Evolutionary conservation across 2,888 invertebrate species (phyloP).

Genomic region (Melanotus villosus): DNA sequence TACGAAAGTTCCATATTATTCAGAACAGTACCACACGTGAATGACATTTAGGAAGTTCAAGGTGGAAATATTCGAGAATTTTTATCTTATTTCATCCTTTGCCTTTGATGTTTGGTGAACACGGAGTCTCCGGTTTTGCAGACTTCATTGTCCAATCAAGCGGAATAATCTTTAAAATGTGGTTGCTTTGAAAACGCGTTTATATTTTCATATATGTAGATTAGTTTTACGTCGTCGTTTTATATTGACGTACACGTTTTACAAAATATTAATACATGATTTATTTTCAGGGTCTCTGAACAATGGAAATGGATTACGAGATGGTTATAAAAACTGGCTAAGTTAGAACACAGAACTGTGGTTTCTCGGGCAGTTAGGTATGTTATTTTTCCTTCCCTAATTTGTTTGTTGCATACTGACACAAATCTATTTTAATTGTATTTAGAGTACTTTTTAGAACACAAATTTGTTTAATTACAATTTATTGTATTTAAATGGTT

Average conservation of each 20-base stretch:
- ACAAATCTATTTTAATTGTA: too few relatives aligned
- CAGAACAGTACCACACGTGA: conserved; percentile 13
- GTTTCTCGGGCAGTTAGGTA: conserved; percentile 44
- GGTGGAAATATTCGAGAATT: conserved; percentile 5
- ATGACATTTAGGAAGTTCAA: conserved; percentile 24
- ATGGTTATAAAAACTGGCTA: conserved; percentile 46
- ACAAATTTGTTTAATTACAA: too few relatives aligned
- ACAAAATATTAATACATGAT: background rate
- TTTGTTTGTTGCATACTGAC: background rate
- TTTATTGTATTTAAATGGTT: too few relatives aligned
- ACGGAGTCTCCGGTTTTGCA: conserved; percentile 16
- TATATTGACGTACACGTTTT: background rate
- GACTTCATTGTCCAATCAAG: conserved; percentile 28
- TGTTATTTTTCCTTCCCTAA: background rate
- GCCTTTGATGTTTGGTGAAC: conserved; percentile 30
- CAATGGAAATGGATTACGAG: conserved; percentile 14
- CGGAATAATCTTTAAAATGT: conserved; percentile 29
- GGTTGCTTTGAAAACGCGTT: conserved; percentile 26
- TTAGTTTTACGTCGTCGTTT: background rate
- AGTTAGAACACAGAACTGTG: conserved; percentile 34
- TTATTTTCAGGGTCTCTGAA: conserved; percentile 30
- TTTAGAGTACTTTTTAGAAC: too few relatives aligned
- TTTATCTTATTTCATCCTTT: conserved; percentile 21
- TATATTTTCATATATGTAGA: background rate
- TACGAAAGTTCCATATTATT: background rate